Evolutionary conservation across 2,888 invertebrate genomes (phyloP).

Genomic region (Eilema caniola): DNA sequence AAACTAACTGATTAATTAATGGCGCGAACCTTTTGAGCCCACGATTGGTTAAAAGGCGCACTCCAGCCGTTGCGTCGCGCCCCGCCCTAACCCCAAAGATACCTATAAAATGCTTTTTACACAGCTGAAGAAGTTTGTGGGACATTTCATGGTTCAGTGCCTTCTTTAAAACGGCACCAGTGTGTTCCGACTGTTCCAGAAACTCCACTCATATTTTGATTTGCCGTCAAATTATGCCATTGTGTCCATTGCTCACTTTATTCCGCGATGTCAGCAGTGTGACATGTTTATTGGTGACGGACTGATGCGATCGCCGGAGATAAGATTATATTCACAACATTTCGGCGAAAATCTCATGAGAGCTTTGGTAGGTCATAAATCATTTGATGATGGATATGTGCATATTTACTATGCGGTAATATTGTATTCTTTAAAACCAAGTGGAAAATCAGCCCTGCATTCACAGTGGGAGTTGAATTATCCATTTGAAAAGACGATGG

Average conservation of each 20-base stretch:
- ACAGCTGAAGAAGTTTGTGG: too few relatives aligned
- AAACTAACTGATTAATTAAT: too few relatives aligned
- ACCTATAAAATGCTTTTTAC: too few relatives aligned
- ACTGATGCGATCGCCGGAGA: conserved; percentile 68
- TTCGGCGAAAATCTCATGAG: conserved; percentile 56
- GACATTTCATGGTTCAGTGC: background rate
- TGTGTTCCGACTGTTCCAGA: conserved; percentile 30
- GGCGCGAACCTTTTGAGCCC: too few relatives aligned
- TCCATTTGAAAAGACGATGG: background rate
- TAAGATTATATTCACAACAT: conserved; percentile 73
- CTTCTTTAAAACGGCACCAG: conserved; percentile 17
- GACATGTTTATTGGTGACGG: conserved; percentile 82
- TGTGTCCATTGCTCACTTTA: conserved; percentile 73
- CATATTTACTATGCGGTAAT: background rate
- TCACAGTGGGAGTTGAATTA: background rate
- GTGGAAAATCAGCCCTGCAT: background rate
- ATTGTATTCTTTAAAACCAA: background rate
- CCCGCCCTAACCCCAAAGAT: too few relatives aligned
- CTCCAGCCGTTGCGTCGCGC: too few relatives aligned
- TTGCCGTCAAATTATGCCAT: conserved; percentile 79
- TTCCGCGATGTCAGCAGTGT: conserved; percentile 65
- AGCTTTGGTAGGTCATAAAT: conserved; percentile 49
- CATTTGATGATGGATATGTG: conserved; percentile 41
- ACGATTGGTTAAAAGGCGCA: too few relatives aligned
- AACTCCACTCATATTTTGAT: conserved; percentile 66